phyloP scores from a whole-genome alignment of 2,888 invertebrate genomes.

The Carterocephalus palaemon region DNA sequence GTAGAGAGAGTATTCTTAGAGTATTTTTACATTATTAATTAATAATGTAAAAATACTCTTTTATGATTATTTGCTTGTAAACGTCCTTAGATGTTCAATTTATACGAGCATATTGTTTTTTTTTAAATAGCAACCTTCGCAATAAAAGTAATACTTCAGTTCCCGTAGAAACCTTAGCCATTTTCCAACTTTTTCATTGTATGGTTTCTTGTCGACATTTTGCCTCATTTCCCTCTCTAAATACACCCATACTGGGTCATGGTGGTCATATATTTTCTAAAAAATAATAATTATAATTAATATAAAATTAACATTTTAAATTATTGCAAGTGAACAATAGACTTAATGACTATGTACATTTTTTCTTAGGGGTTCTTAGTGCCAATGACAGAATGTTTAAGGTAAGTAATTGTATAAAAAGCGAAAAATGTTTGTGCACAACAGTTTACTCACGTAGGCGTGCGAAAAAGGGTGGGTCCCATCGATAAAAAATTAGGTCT shows the following conservation, averaged over 20 bases:
- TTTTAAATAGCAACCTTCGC: no score
- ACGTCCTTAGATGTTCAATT: no score
- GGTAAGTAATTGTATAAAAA: no score
- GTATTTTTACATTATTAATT: no score
- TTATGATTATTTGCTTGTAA: no score
- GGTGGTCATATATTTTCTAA: constrained; percentile 52
- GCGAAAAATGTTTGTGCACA: no score
- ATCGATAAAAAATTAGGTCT: no score
- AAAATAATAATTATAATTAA: constrained; percentile 5
- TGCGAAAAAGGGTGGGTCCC: no score
- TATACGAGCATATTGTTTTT: no score
- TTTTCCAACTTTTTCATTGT: constrained; percentile 61
- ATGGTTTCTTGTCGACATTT: constrained; percentile 56
- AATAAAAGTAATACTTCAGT: constrained; percentile 45
- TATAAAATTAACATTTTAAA: neutral
- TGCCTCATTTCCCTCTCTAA: constrained; percentile 63
- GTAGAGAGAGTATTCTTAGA: no score
- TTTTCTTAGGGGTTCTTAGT: neutral
- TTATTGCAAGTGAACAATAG: neutral
- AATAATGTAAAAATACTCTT: no score
- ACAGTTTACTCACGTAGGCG: no score
- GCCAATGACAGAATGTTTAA: neutral
- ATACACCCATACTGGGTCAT: constrained; percentile 64
- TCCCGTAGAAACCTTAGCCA: constrained; percentile 62
- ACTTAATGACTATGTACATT: neutral